Conservation (phyloP, 2,113 vertebrate genomes). For the Centropus bengalensis region DNA sequence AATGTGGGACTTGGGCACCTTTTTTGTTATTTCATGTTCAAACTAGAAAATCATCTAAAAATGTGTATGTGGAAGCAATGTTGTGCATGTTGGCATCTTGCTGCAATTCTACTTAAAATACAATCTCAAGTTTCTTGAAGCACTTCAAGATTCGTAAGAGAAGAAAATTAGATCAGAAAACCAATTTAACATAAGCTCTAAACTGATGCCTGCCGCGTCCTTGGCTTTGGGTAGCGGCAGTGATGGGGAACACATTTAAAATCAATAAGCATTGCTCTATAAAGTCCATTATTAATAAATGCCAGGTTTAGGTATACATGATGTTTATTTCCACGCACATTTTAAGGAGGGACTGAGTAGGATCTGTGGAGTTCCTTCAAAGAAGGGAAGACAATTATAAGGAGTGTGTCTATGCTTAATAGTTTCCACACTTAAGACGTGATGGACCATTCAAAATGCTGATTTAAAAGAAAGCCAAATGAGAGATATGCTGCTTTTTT, state of each 20-base stretch:
- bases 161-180: background rate
- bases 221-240: background rate
- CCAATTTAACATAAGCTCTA: background rate
- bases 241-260: background rate
- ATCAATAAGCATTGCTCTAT: background rate
- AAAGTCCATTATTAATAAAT: background rate
- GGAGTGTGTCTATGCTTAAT: background rate
- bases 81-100: background rate
- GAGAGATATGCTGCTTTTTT: background rate
- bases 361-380: background rate
- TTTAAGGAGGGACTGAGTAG: background rate
- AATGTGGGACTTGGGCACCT: background rate
- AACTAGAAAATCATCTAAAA: background rate
- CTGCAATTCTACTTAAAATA: background rate
- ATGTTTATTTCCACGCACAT: background rate
- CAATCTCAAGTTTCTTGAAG: background rate
- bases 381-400: background rate
- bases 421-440: background rate
- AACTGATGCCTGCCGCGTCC: background rate
- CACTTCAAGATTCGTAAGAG: background rate
- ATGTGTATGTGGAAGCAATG: background rate
- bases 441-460: background rate
- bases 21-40: background rate
- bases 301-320: background rate
- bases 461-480: background rate